Base-by-base conservation (phyloP, 2,888 invertebrate genomes). In the Tachystola acroxantha region DNA sequence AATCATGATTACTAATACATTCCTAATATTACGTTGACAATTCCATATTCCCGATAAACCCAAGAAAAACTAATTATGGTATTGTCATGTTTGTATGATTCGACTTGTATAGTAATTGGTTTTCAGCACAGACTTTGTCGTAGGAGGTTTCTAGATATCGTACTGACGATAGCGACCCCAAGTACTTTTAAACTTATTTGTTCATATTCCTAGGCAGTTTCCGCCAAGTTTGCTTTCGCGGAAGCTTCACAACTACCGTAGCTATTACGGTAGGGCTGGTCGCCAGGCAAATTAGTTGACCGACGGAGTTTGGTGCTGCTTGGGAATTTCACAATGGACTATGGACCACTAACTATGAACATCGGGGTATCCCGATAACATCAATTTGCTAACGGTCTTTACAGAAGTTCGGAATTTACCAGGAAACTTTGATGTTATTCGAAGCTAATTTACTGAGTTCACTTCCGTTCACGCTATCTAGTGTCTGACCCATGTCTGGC, bases 341-440 rank as follows among this genome's bases (percentile, higher is more conserved):
- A 59, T 60, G 58, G 62, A 59, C 67, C 61, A 61, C 69, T 67
- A 67, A 66, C 72, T 71, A 70, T 63, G 65, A 67, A 72, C 68
- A 66, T 64, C 61, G 63, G n/a, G 51, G 56, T 55, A 50, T 55
- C 41, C 53, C 57, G 69, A 69, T 72, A 70, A 68, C 70, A 70
- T 69, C 68, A 67, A 67, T 72, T 76, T 73, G 57, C 60, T 36
- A 38, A 51, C 55, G 57, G 57, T 61, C 59, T 64, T 63, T 63
- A 56, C 54, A 65, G 54, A 51, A 64, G 50, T 56, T 54, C 46
- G 50, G 51, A 55, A 56, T 55, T 62, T 59, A 52, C 57, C 52
- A 52, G 48, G 46, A 42, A 66, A 66, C 60, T 68, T 64, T 46
- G 53, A 53, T 54, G 57, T 58, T 64, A 55, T 60, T 55, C 53